phyloP scores from a whole-genome alignment of 2,113 vertebrate genomes.

The Cynocephalus volans region DNA sequence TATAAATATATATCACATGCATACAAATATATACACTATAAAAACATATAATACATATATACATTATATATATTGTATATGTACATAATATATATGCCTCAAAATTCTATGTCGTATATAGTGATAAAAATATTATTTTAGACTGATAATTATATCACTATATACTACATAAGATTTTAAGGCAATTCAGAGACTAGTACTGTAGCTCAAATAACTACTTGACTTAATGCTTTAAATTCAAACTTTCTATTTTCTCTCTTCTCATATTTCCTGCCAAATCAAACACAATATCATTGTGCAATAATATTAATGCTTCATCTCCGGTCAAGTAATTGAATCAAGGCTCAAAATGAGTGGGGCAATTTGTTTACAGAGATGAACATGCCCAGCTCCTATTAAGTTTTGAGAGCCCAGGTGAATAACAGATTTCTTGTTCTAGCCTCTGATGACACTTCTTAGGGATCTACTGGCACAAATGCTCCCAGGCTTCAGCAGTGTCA shows the following conservation, averaged over 20 bases:
- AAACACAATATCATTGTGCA: not conserved
- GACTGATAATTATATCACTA: not conserved
- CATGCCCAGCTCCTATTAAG: not conserved
- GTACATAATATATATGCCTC: not conserved
- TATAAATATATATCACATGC: not conserved
- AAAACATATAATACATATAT: not conserved
- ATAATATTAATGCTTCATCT: not conserved
- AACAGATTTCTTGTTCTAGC: not conserved
- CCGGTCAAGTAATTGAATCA: conserved; percentile 29
- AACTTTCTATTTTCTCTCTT: not conserved
- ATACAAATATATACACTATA: not conserved
- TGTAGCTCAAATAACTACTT: not conserved
- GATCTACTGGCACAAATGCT: not conserved
- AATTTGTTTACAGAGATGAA: not conserved
- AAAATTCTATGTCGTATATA: not conserved
- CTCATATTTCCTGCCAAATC: not conserved
- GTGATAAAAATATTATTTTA: too few species aligned
- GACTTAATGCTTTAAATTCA: not conserved
- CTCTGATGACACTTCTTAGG: not conserved
- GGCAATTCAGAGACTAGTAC: not conserved
- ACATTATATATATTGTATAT: not conserved
- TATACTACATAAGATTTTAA: conserved; percentile 11
- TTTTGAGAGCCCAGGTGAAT: not conserved
- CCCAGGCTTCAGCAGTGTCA: not conserved
- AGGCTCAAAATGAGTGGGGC: not conserved